Evolutionary conservation across 2,113 vertebrate species (phyloP).

Genomic region (Myrmophylax atrothorax): DNA sequence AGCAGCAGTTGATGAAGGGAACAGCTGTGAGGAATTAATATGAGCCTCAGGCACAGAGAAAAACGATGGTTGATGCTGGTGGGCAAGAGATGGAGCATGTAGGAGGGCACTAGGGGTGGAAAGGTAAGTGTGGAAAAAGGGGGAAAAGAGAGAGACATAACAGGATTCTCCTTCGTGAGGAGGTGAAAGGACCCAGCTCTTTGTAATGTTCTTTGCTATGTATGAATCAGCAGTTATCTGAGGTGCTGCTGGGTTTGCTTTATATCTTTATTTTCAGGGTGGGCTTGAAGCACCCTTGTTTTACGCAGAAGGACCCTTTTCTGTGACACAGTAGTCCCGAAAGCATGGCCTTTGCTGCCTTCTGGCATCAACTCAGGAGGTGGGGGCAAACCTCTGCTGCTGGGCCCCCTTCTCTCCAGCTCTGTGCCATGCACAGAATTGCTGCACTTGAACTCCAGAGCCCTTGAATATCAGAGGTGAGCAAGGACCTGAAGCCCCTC

Average conservation of each 20-base stretch:
- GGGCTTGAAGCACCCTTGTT: background rate
- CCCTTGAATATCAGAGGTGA: background rate
- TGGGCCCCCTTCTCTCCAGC: background rate
- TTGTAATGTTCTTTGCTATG: background rate
- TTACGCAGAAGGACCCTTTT: background rate
- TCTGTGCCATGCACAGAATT: background rate
- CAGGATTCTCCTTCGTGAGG: background rate
- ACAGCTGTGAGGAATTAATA: background rate
- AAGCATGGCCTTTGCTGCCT: background rate
- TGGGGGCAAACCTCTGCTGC: background rate
- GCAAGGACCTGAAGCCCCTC: background rate
- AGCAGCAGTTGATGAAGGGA: background rate
- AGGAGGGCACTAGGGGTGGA: background rate
- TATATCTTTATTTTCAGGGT: background rate
- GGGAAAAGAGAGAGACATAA: background rate
- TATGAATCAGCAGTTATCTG: background rate
- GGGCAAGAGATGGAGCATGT: background rate
- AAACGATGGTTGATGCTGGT: background rate
- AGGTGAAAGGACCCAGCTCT: background rate
- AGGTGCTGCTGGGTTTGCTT: background rate
- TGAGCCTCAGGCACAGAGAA: background rate
- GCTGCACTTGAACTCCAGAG: background rate
- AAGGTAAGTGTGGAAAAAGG: background rate
- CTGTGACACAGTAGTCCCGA: background rate
- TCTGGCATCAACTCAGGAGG: rapidly evolving